Evolutionary conservation across 2,113 vertebrate species (phyloP).

Genomic region (Pteropus alecto): DNA sequence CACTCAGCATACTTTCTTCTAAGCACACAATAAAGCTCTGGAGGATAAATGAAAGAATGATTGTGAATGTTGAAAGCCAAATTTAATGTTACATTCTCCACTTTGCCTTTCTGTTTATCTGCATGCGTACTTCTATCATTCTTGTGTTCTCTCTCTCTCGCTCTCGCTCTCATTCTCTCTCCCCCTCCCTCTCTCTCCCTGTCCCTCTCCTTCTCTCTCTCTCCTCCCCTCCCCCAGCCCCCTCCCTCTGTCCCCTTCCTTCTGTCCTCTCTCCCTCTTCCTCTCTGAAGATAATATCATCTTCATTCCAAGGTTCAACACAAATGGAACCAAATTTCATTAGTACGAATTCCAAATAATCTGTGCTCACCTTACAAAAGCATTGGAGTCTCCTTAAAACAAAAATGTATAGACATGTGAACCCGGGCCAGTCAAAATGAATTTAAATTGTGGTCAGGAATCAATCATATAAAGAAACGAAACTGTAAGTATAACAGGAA

Average conservation of each 20-base stretch:
- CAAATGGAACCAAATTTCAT: neutral
- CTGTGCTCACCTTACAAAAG: neutral
- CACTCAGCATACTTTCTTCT: neutral
- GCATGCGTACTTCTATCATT: neutral
- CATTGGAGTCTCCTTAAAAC: neutral
- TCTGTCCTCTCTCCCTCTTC: too few species aligned
- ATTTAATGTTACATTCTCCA: neutral
- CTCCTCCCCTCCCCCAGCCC: neutral
- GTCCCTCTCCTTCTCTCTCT: neutral
- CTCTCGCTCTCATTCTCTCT: neutral
- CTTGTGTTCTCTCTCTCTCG: neutral
- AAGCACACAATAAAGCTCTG: neutral
- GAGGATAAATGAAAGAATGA: neutral
- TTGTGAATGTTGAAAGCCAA: neutral
- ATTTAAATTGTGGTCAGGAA: neutral
- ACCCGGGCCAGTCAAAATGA: neutral
- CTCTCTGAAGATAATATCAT: neutral
- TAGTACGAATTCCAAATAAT: slow-evolving; percentile 6
- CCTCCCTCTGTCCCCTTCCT: neutral
- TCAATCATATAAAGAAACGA: neutral
- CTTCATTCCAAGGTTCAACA: neutral
- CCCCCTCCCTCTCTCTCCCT: neutral
- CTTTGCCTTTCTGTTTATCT: neutral
- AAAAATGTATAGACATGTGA: neutral
- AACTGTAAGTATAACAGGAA: neutral